Evolutionary conservation across 2,888 invertebrate species (phyloP), one percentile per base, ranked within the genome.

Genomic region (Lepetodrilus schrolli): DNA sequence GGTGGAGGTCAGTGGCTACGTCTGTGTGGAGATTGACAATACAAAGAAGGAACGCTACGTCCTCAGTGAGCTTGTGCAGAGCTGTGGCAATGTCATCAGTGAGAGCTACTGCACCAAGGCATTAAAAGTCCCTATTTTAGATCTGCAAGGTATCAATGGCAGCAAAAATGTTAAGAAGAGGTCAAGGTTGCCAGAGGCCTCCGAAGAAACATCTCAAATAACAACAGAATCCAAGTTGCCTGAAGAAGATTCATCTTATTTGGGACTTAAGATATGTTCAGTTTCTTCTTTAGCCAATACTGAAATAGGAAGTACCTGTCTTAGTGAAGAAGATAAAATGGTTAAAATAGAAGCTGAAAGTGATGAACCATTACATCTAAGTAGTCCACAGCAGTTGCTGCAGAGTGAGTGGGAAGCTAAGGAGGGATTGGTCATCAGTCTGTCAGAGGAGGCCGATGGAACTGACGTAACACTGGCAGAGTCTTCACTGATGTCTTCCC

Each of bases 61-160:
- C 13, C 58, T 58, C 58, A 58, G 58, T 30, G 58, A 58, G 34
- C 34, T 58, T 10, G 58, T 58, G 1, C 58, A 58, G 58, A 58
- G 58, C 30, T 58, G 58, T 58, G 58, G 58, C 26, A 58, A 58
- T 58, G 58, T 58, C n/a, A 58, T 58, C 58, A 58, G 58, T 13
- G 58, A 58, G 17, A 58, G 58, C 58, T 58, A 58, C 58, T 58
- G 58, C 17, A 58, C 58, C 34, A 58, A 58, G 34, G 58, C 58
- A 4, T 58, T 30, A 13, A 58, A 58, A n/a, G 43, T 13, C 17
- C n/a, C n/a, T n/a, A n/a, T n/a, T n/a, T n/a, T n/a, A n/a, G n/a
- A n/a, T n/a, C n/a, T n/a, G n/a, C n/a, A n/a, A n/a, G n/a, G n/a
- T n/a, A n/a, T n/a, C n/a, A n/a, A n/a, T n/a, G 43, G 43, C 43